Base-by-base conservation (phyloP, 2,113 vertebrate genomes). In the Haplochromis burtoni region DNA sequence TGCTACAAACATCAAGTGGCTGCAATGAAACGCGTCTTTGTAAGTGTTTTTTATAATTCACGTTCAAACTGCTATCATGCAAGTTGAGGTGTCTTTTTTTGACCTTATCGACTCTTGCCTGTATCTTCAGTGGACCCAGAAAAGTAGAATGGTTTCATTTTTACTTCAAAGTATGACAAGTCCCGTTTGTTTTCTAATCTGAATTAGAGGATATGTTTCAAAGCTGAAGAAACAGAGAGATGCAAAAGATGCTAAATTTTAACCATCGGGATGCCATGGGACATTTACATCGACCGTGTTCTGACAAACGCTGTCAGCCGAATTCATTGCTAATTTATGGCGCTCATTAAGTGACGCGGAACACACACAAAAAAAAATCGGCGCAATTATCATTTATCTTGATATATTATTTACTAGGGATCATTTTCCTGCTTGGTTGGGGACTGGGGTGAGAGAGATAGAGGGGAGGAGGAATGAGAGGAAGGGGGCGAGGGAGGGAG, bases 301-400 rank as follows among this genome's bases (percentile, higher is more conserved):
- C 93, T 82, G 91, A 97, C 97, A 97, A 97, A 97, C 94, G 96
- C 96, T 97, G 97, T 97, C 97, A 97, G 97, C 95, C 96, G 96
- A 94, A 95, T 97, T 98, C 97, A 97, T 97, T 97, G 98, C 97
- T 98, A 98, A 99, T 99, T 98, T 97, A 99, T 97, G 97, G 97
- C 94, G 91, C 97, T 99, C 98, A 98, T 99, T 99, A 99, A 97
- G 96, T 97, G 96, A 97, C 95, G 97, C 94, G 97, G 89, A 95
- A 90, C 88, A 80, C 93, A 87, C 88, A 86, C 97, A 49, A 4
- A 33, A 55, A n/a, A 49, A 98, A 99, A 98, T 96, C 92, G 89
- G 96, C 97, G 97, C 97, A 98, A 98, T 99, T 98, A 98, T 98
- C 98, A 98, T 99, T 99, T 98, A 98, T 99, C 98, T 98, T 99